A percentile compares a stretch with the other conserved stretches of the same genome.
Conservation (phyloP, 37 sponge, comb jelly and placozoan genomes). For the Axinella damicornis region DNA sequence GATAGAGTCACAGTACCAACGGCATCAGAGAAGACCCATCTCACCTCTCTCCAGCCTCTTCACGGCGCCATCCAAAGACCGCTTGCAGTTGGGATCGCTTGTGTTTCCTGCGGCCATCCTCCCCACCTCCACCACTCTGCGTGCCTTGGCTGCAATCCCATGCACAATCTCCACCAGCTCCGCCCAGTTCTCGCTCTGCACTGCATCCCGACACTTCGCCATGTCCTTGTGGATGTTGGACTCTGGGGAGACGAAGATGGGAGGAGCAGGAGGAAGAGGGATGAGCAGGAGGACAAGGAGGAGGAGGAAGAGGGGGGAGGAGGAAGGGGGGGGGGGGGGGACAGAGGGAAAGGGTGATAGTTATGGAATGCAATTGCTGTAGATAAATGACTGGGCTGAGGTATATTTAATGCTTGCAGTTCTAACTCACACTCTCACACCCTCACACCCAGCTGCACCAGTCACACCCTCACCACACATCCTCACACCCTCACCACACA, state of each 20-base stretch:
- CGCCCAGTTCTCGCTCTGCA: conserved; percentile 29
- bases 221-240: conserved; percentile 80
- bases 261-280: neutral
- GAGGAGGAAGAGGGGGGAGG: neutral
- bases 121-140: conserved; percentile 64
- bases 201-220: conserved; percentile 71
- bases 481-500: conserved; percentile 29
- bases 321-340: too few relatives aligned
- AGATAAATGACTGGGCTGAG: too few relatives aligned
- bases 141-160: conserved; percentile 59
- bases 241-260: conserved; percentile 33
- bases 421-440: neutral
- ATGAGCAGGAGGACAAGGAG: neutral
- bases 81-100: conserved; percentile 50
- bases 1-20: too few relatives aligned
- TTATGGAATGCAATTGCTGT: too few relatives aligned
- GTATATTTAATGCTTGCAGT: neutral
- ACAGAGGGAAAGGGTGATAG: neutral
- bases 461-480: neutral
- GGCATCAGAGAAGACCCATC: too few relatives aligned
- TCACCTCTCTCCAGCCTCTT: conserved; percentile 66
- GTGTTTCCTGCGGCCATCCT: conserved; percentile 29
- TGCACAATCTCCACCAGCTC: conserved; percentile 47
- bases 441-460: too few relatives aligned
- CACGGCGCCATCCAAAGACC: conserved; percentile 38